Percentiles rank a stretch among this genome's conserved stretches.
These are phyloP conservation scores for Echiichthys vipera DNA, from an alignment of 2,797 vertebrate species.

Conservation along the genomic window DNA sequence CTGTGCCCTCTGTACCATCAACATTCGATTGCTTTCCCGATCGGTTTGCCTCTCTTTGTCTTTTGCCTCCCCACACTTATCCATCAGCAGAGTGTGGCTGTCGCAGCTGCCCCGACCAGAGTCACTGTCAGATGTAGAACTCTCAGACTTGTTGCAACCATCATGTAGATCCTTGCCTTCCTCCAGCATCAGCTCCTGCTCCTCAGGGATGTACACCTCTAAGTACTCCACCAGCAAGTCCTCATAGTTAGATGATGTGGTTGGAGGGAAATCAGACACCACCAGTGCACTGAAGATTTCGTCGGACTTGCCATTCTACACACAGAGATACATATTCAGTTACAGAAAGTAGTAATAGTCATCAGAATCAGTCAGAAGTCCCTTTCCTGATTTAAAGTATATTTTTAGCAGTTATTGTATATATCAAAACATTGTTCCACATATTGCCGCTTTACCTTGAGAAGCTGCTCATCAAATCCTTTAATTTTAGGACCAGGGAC, in stretches of 20 bases:
- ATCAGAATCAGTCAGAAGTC: not conserved
- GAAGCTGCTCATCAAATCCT: conserved; percentile 92
- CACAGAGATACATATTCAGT: conserved; percentile 41
- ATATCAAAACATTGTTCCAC: not conserved
- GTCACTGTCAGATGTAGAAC: conserved; percentile 86
- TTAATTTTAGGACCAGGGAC: conserved; percentile 96
- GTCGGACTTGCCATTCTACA: conserved; percentile 89
- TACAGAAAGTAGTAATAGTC: not conserved
- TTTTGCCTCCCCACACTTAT: conserved; percentile 80
- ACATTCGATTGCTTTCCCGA: conserved; percentile 25
- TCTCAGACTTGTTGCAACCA: conserved; percentile 74
- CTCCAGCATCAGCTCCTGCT: conserved; percentile 85
- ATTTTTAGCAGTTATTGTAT: not conserved
- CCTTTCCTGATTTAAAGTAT: not conserved
- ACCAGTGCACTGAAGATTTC: conserved; percentile 89
- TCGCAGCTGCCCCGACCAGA: conserved; percentile 93
- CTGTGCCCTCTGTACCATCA: conserved; percentile 1
- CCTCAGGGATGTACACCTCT: conserved; percentile 89
- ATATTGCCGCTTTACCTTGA: conserved; percentile 86
- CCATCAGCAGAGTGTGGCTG: conserved; percentile 89
- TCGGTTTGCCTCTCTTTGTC: conserved; percentile 39
- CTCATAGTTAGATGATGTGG: conserved; percentile 81
- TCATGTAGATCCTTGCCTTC: conserved; percentile 74
- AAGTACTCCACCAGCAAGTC: conserved; percentile 92
- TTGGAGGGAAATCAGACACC: conserved; percentile 90